Base-by-base conservation (phyloP, 2,888 invertebrate species). In the Cheilosia variabilis region DNA sequence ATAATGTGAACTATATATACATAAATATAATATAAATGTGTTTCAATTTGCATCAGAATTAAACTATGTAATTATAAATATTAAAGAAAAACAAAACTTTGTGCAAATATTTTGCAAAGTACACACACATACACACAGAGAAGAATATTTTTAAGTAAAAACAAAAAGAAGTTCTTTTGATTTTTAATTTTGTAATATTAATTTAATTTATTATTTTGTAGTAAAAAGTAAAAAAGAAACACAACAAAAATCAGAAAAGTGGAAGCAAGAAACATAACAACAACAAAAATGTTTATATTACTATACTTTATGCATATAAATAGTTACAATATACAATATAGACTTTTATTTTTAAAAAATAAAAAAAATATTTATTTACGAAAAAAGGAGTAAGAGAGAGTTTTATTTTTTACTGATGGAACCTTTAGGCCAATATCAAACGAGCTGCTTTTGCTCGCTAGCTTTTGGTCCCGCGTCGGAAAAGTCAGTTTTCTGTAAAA, bases 301-400 rank as follows among this genome's bases (percentile, higher is more conserved):
- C 79, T 84, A 50, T 75, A 80, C 79, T 47, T 79, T 71, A 79
- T 79, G 75, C 69, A 69, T 75, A 84, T 79, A 84, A 80, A 84
- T 84, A 84, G 79, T 73, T 78, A 83, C 83, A 83, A 75, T 84
- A 84, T 84, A 84, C 84, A 82, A 79, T 58, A 83, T 79, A 84
- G 79, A 75, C 75, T 84, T 84, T 84, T 84, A 84, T 84, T 84
- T 84, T 79, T 60, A 65, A 84, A 84, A 80, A 84, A 79, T 45
- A 50, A 83, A 78, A 78, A 50, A 84, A 75, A 80, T 80, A 80
- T 80, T 84, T 84, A 84, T 84, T 84, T 84, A 84, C 84, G 65
- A 79, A 79, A 58, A 27, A 27, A 27, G 6, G 1, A 27, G 6
- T 27, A 0, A 0, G 1, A 27, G 5, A 1, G 27, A 6, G 27